phyloP scores from a whole-genome alignment of 2,797 vertebrate species.

The Semaprochilodus insignis region DNA sequence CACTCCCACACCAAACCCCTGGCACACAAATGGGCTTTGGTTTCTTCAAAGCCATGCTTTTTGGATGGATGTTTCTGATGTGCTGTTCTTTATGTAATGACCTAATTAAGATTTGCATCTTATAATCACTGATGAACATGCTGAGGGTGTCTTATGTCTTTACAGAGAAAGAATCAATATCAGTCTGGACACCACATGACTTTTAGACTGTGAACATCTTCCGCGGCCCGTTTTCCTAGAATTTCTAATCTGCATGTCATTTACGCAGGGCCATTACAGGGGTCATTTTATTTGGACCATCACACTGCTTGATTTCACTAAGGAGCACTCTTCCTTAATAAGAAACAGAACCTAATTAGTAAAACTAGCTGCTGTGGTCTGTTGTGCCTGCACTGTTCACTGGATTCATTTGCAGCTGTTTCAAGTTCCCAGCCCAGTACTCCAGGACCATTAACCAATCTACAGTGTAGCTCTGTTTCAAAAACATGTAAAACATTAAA shows the following conservation, averaged over 20 bases:
- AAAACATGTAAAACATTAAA: no score
- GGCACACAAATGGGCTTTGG: slow-evolving; percentile 19
- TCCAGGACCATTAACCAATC: not conserved
- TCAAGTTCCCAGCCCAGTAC: not conserved
- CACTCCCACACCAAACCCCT: not conserved
- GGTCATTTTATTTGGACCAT: not conserved
- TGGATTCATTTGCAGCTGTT: not conserved
- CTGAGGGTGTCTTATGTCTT: slow-evolving; percentile 4
- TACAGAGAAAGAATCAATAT: slow-evolving; percentile 4
- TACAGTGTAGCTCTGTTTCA: no score
- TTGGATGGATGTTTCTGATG: not conserved
- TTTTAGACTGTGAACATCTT: not conserved
- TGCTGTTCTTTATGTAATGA: slow-evolving; percentile 2
- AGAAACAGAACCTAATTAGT: not conserved
- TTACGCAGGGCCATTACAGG: not conserved
- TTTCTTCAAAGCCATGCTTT: slow-evolving; percentile 5
- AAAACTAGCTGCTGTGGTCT: not conserved
- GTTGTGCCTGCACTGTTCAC: not conserved
- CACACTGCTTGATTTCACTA: not conserved
- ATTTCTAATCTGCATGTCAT: slow-evolving; percentile 9
- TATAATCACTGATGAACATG: slow-evolving; percentile 32
- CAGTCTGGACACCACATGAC: not conserved
- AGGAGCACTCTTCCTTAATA: not conserved
- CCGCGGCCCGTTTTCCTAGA: not conserved
- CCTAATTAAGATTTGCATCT: slow-evolving; percentile 20